Base-by-base conservation (phyloP, 1,140 invertebrate genomes). In the Thereuonema tuberculata region DNA sequence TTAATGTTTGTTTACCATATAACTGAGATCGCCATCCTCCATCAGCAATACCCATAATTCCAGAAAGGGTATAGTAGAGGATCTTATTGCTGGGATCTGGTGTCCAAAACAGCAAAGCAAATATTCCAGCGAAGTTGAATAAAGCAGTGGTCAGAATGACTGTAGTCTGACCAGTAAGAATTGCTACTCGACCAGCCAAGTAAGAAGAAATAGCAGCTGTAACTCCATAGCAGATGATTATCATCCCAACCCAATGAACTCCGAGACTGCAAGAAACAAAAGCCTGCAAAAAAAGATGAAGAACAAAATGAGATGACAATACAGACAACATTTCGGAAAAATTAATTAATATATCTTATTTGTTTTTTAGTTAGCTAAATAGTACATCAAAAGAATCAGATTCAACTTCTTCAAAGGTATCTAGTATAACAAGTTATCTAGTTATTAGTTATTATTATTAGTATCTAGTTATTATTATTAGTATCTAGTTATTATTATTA, bases 1-100 rank as follows among this genome's bases (percentile, higher is more conserved):
- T n/a, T n/a, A n/a, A n/a, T n/a, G 78, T 80, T 82, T n/a, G n/a
- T n/a, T n/a, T 76, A 89, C 93, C 90, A 69, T 97, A 96, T 50
- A 97, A 86, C 77, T 97, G 93, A 0, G 93, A 97, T 71, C 97
- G 93, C 93, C 93, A 98, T 0, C 97, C 89, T 1, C 92, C 91
- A 71, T 97, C 94, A 3, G 89, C 89, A 17, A 95, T 83, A 20
- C 94, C 94, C 93, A 93, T 97, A 0, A 95, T 75, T 0, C 89
- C 91, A 1, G 90, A 89, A 50, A 97, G 84, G 15, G 89, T 82
- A 73, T 89, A 97, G 78, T 95, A 96, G 1, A 91, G 76, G 15
- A 83, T 77, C 0, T 85, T 82, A 31, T 83, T 84, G 14, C 83
- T 81, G 0, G 87, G 86, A 69, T 86, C 83, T 0, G 93, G 90